These are phyloP conservation scores for Bombylius major DNA, from an alignment of 2,888 invertebrate species.

Conservation along the genomic window DNA sequence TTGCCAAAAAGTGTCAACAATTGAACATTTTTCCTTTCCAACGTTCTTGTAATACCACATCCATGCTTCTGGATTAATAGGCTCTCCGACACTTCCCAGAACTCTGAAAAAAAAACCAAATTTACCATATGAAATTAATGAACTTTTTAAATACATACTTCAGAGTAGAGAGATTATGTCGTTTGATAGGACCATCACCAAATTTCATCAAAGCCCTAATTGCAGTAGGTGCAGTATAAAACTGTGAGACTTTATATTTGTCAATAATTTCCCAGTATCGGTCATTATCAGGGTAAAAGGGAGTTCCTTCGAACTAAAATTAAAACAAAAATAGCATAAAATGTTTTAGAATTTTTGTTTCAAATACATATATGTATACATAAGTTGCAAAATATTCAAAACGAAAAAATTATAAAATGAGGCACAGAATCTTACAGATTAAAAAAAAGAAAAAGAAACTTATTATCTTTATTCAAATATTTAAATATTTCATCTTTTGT, in stretches of 20 bases:
- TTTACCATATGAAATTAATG: not conserved
- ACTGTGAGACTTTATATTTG: slow-evolving; percentile 89
- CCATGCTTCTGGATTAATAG: slow-evolving; percentile 98
- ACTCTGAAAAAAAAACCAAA: slow-evolving; percentile 47
- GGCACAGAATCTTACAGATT: too few relatives aligned
- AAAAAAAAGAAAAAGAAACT: too few relatives aligned
- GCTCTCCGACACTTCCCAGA: slow-evolving; percentile 95
- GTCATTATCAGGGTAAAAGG: slow-evolving; percentile 86
- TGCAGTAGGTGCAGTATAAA: slow-evolving; percentile 98
- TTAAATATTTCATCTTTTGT: too few relatives aligned
- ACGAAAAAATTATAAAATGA: too few relatives aligned
- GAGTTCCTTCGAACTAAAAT: slow-evolving; percentile 87
- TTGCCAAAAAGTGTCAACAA: slow-evolving; percentile 99
- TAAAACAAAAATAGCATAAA: slow-evolving; percentile 14
- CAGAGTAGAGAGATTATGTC: slow-evolving; percentile 39
- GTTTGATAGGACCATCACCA: slow-evolving; percentile 72
- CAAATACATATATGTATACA: too few relatives aligned
- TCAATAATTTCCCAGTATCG: slow-evolving; percentile 88
- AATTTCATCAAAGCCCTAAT: slow-evolving; percentile 92
- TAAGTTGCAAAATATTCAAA: too few relatives aligned
- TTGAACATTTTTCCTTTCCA: slow-evolving; percentile 72
- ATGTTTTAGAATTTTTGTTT: too few relatives aligned
- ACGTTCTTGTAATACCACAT: slow-evolving; percentile 82
- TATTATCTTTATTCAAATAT: too few relatives aligned
- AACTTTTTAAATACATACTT: slow-evolving; percentile 22